Conservation (phyloP, 2,797 vertebrate species). For the Cyprinodon diabolis region DNA sequence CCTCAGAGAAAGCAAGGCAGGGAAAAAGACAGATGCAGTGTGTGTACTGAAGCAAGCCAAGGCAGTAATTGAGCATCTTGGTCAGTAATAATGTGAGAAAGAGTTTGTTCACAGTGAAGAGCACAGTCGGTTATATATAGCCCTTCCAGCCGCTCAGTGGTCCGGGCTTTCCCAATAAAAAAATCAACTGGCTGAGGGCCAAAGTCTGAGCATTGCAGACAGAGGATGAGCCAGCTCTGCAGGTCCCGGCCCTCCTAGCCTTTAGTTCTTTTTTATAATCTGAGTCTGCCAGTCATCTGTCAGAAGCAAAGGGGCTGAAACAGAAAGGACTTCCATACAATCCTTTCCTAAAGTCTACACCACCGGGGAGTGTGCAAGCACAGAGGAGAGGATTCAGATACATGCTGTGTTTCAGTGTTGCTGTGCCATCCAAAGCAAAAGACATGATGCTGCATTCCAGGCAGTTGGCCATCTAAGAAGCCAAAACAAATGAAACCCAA, state of each 20-base stretch:
- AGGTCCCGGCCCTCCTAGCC: conserved; percentile 70
- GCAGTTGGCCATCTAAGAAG: conserved; percentile 67
- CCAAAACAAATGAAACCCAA: conserved; percentile 74
- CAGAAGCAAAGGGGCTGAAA: conserved; percentile 60
- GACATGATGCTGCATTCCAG: conserved; percentile 74
- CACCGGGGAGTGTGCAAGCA: conserved; percentile 64
- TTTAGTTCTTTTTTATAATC: conserved; percentile 75
- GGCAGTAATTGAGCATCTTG: conserved; percentile 67
- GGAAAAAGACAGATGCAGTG: conserved; percentile 47
- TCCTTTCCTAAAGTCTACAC: conserved; percentile 65
- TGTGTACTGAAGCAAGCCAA: conserved; percentile 53
- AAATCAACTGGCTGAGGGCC: conserved; percentile 71
- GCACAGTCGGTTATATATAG: conserved; percentile 76
- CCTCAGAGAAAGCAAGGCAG: conserved; percentile 38
- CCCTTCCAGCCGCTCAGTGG: conserved; percentile 65
- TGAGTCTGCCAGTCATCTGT: conserved; percentile 77
- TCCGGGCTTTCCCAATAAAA: conserved; percentile 78
- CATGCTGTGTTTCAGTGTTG: conserved; percentile 70
- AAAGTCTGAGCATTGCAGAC: conserved; percentile 62
- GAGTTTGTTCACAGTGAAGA: conserved; percentile 72
- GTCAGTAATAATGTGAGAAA: conserved; percentile 74
- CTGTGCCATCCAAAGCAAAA: conserved; percentile 70
- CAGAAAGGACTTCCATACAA: conserved; percentile 51
- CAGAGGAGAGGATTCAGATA: conserved; percentile 68
- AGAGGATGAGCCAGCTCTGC: conserved; percentile 69